Conservation (phyloP, 2,888 invertebrate species). For the Plebejus argus region DNA sequence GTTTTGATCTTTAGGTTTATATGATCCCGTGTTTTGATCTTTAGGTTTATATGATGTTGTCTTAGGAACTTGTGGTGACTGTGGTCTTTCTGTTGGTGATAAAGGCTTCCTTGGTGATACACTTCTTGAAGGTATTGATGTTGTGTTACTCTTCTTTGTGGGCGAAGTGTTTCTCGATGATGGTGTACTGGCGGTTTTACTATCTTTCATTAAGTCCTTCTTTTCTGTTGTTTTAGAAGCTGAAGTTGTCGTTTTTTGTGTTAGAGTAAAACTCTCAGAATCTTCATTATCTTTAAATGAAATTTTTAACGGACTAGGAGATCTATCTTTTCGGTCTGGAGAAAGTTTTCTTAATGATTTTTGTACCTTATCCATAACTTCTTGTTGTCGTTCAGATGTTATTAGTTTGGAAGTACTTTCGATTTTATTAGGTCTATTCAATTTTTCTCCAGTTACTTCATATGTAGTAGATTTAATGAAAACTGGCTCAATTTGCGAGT, state of each 20-base stretch:
- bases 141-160: constrained; percentile 56
- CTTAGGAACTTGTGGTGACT: constrained; percentile 65
- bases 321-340: constrained; percentile 60
- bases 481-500: neutral
- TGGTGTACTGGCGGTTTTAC: constrained; percentile 53
- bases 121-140: constrained; percentile 57
- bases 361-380: constrained; percentile 65
- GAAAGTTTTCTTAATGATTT: constrained; percentile 67
- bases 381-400: constrained; percentile 59
- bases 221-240: constrained; percentile 11
- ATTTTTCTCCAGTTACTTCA: neutral
- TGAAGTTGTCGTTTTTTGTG: neutral
- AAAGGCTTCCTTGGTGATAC: constrained; percentile 66
- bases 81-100: constrained; percentile 57
- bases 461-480: neutral
- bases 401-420: constrained; percentile 44
- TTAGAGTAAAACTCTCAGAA: constrained; percentile 33
- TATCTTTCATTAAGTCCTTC: constrained; percentile 42
- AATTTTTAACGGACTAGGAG: constrained; percentile 54
- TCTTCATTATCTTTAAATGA: constrained; percentile 42
- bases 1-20: constrained; percentile 59
- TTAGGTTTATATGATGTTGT: constrained; percentile 58
- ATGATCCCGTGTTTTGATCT: constrained; percentile 53
- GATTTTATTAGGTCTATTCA: constrained; percentile 49
- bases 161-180: constrained; percentile 63